Evolutionary conservation across 2,797 vertebrate genomes (phyloP), one percentile per base, ranked within the genome.

Genomic region (Sebastes minor): DNA sequence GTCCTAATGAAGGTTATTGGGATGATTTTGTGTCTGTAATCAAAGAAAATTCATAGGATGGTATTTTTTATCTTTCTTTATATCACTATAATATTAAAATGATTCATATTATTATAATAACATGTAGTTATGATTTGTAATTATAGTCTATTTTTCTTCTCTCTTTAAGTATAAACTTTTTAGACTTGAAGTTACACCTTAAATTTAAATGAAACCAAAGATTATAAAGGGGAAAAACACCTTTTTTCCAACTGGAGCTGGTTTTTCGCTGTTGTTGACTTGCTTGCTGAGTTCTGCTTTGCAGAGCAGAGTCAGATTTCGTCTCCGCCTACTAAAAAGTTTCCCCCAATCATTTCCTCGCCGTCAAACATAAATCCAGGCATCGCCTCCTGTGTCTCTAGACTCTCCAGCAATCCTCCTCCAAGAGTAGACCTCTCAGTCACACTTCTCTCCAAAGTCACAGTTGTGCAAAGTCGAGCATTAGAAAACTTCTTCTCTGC

Each of bases 311-410:
- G 84, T 91, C 91, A 78, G 10, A 79, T 94, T 94, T 92, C 88
- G 91, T 89, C 91, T 78, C 95, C 95, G 92, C 95, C 95, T 84
- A 74, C 88, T 62, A 23, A 56, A 56, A 57, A 22, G 33, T 72
- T 76, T 71, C 86, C 76, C 66, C 91, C 91, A 92, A 92, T 93
- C 92, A 78, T 35, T 83, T 85, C 78, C 76, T 80, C 7, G 80
- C 89, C 74, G 85, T 86, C 76, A 88, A 90, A 84, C 86, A 95
- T 95, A 95, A 94, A 94, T 94, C 82, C 81, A 75, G 81, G 75
- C 88, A 38, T 90, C 88, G 78, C 84, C 91, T 83, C 52, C 81
- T 74, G 75, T 5, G 76, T 64, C 83, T 84, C 20, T 89, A 92
- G 84, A 94, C 76, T 89, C 83, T 81, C 65, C 88, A 78, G 86